Evolutionary conservation across 2,797 vertebrate species (phyloP).

Genomic region (Ispidina lecontei): DNA sequence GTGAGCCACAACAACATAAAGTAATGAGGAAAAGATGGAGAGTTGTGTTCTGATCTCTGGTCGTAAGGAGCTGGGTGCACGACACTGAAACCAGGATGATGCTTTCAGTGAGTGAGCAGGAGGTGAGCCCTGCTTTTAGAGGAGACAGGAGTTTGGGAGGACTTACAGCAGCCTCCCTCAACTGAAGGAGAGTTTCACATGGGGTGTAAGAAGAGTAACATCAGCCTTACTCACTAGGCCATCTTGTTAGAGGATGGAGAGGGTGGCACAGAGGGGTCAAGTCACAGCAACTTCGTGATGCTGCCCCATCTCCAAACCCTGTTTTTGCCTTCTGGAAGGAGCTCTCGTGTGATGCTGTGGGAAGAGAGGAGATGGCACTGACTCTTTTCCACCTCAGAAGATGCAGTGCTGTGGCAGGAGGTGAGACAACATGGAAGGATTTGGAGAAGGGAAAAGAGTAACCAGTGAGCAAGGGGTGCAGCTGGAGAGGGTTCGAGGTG

Average conservation of each 20-base stretch:
- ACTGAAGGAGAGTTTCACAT: not conserved
- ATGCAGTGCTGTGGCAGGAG: not conserved
- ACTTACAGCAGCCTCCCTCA: not conserved
- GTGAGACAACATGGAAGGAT: not conserved
- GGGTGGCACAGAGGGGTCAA: not conserved
- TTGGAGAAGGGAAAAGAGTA: not conserved
- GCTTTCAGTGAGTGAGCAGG: not conserved
- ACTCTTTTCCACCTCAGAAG: not conserved
- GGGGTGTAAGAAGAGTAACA: not conserved
- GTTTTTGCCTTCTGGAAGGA: not conserved
- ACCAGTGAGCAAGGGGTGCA: not conserved
- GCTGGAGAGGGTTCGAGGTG: not conserved
- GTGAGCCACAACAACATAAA: accelerated
- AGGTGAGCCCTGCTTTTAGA: not conserved
- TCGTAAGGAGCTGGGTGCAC: not conserved
- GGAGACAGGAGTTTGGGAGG: not conserved
- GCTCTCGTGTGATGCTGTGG: accelerated
- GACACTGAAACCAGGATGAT: accelerated
- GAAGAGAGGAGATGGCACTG: not conserved
- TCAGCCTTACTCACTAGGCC: not conserved
- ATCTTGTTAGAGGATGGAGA: not conserved
- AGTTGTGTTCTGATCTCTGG: not conserved
- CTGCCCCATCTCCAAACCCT: not conserved
- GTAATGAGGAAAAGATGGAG: not conserved
- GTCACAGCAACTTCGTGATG: too few relatives aligned